Percentiles rank a stretch among this genome's conserved stretches.
These are phyloP conservation scores for Xanthia togata DNA, from an alignment of 2,888 invertebrate genomes.

Conservation along the genomic window DNA sequence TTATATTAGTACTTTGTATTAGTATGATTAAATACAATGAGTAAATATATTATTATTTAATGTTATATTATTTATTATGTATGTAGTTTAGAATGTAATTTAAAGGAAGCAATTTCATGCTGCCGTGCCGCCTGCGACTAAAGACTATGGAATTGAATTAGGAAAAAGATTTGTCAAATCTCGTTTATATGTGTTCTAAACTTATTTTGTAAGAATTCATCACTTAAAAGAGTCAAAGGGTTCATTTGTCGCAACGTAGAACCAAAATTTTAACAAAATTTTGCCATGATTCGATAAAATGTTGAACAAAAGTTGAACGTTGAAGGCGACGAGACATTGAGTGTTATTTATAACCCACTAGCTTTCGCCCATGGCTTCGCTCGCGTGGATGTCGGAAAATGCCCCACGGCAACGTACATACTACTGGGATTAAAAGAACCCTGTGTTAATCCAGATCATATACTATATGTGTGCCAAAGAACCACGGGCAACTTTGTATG, in stretches of 20 bases:
- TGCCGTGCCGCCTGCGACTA: background rate
- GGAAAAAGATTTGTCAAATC: background rate
- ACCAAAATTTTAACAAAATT: conserved; percentile 1
- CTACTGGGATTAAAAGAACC: no score
- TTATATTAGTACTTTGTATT: no score
- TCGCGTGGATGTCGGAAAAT: no score
- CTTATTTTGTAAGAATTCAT: background rate
- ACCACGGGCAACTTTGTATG: no score
- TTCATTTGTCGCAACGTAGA: background rate
- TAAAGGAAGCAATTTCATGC: background rate
- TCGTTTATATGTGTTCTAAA: background rate
- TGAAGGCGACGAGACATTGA: background rate
- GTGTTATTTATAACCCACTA: conserved; percentile 24
- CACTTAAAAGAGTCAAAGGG: background rate
- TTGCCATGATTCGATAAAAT: background rate
- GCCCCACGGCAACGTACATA: no score
- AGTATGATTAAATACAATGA: background rate
- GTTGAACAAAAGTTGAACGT: background rate
- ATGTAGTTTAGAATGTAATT: background rate
- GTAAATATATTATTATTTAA: background rate
- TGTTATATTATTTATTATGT: background rate
- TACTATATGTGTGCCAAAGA: no score
- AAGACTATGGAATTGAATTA: background rate
- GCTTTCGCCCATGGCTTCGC: no score
- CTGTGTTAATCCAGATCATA: no score